These are phyloP conservation scores for Drosophila imparisetae DNA, from an alignment of 2,888 invertebrate genomes.

Conservation along the genomic window DNA sequence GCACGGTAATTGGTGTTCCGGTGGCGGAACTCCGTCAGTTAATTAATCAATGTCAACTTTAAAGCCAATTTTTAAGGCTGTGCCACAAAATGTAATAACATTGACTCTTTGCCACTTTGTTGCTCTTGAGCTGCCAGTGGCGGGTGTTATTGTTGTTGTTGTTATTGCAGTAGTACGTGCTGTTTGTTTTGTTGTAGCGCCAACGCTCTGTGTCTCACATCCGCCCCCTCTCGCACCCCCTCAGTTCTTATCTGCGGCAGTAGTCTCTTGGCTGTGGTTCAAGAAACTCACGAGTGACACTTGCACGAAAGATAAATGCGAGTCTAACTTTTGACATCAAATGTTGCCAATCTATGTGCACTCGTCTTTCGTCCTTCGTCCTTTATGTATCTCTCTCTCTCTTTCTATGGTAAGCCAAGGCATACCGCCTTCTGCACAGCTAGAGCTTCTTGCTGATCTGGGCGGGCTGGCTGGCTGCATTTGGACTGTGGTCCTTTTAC, in stretches of 20 bases:
- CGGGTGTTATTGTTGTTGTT: constrained; percentile 8
- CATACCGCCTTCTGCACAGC: constrained; percentile 28
- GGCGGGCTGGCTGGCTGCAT: constrained; percentile 24
- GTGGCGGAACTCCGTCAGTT: constrained; percentile 24
- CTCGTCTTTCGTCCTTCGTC: constrained; percentile 19
- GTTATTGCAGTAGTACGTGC: constrained; percentile 24
- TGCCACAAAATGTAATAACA: constrained; percentile 48
- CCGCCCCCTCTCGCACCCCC: neutral
- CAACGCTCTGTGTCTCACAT: neutral
- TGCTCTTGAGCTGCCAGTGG: constrained; percentile 9
- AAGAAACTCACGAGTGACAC: constrained; percentile 80
- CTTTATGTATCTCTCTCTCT: neutral
- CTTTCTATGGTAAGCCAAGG: constrained; percentile 29
- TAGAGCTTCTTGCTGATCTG: constrained; percentile 15
- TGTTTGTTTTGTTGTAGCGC: constrained; percentile 32
- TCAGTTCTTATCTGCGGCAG: constrained; percentile 29
- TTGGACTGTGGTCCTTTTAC: constrained; percentile 40
- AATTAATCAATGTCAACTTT: constrained; percentile 50
- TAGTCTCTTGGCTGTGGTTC: constrained; percentile 74
- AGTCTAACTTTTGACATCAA: constrained; percentile 79
- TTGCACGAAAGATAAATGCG: constrained; percentile 78
- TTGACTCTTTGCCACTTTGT: constrained; percentile 27
- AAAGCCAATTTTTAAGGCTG: constrained; percentile 38
- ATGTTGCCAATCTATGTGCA: constrained; percentile 76
- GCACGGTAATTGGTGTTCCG: constrained; percentile 10